These are phyloP conservation scores for Lytechinus pictus DNA, from an alignment of 35 echinoderm and acorn worm genomes.

Conservation along the genomic window DNA sequence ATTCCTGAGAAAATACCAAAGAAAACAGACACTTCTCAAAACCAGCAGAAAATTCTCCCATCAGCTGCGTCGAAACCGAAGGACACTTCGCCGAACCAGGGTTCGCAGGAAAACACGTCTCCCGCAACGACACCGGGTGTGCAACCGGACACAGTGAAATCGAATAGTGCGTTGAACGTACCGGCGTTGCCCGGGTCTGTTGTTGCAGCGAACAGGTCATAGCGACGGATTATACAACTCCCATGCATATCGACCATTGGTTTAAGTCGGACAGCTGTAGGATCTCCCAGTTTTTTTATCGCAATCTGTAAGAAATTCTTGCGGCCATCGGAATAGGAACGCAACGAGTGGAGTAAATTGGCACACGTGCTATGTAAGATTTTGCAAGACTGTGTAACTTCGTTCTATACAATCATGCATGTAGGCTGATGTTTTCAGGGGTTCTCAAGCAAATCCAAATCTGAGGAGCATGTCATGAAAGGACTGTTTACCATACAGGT, in stretches of 20 bases:
- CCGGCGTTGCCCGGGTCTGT: not conserved
- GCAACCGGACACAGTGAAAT: not conserved
- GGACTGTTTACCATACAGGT: not conserved
- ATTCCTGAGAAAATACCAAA: constrained; percentile 39
- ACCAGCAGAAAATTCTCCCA: not conserved
- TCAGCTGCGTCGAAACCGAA: not conserved
- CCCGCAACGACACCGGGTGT: not conserved
- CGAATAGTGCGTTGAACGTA: not conserved
- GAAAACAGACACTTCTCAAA: constrained; percentile 30
- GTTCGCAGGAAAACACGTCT: constrained; percentile 18
- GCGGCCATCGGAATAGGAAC: not conserved
- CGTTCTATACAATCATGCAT: no score
- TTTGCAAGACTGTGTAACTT: not conserved
- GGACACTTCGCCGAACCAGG: constrained; percentile 8
- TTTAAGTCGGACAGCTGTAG: no score
- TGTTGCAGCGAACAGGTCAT: not conserved
- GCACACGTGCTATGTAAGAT: not conserved
- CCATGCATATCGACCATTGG: no score
- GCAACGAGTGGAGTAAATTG: not conserved
- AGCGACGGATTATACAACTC: not conserved
- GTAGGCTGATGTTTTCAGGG: no score
- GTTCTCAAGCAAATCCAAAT: not conserved
- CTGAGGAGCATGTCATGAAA: no score
- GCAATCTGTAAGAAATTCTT: not conserved
- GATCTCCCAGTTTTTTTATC: no score